Percentiles rank a stretch among this genome's conserved stretches.
Conservation (phyloP, 1,140 invertebrate species). For the Armadillidium nasatum region DNA sequence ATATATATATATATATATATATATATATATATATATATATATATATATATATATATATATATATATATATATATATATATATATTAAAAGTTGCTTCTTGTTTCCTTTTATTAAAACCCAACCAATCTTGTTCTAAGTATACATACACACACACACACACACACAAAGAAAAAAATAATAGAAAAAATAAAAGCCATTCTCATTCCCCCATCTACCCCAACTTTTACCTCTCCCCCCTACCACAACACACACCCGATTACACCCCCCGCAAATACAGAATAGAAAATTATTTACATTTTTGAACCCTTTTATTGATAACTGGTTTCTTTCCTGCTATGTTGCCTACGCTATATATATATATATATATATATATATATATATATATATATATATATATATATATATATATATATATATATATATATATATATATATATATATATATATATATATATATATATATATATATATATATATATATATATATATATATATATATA, state of each 20-base stretch:
- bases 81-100: background rate
- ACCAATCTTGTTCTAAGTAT: background rate
- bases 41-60: conserved; percentile 6
- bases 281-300: background rate
- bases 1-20: background rate
- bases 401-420: no score
- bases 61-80: conserved; percentile 6
- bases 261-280: conserved; percentile 2
- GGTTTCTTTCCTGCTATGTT: background rate
- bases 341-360: no score
- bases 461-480: no score
- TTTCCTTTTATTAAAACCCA: background rate
- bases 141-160: no score
- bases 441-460: no score
- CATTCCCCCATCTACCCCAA: background rate
- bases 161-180: no score
- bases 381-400: no score
- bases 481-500: no score
- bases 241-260: background rate
- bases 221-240: background rate
- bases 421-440: no score
- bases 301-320: background rate
- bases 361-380: no score
- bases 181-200: no score
- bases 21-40: background rate